Conservation (phyloP, 2,797 vertebrate species). For the Balearica regulorum region DNA sequence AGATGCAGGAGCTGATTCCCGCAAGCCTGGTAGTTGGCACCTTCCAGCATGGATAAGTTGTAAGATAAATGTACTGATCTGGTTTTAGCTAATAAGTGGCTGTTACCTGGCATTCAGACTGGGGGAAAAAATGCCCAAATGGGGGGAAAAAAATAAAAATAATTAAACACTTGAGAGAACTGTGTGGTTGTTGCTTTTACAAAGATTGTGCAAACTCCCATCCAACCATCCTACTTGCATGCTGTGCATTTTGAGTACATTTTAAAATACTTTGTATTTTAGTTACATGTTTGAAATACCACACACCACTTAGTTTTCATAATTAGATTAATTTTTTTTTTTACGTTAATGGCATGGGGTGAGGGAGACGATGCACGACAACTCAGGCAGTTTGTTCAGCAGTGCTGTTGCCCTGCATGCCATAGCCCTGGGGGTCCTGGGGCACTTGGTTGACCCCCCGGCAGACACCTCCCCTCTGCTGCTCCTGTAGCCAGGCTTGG, state of each 20-base stretch:
- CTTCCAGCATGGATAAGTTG: background rate
- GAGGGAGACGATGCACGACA: rapidly evolving
- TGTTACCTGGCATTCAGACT: background rate
- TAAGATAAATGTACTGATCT: background rate
- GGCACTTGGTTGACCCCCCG: background rate
- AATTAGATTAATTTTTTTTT: background rate
- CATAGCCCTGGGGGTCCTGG: rapidly evolving
- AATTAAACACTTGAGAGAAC: background rate
- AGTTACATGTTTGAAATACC: background rate
- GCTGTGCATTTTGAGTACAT: background rate
- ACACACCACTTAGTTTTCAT: background rate
- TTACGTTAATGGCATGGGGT: rapidly evolving
- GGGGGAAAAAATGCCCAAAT: background rate
- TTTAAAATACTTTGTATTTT: background rate
- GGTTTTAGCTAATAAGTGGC: background rate
- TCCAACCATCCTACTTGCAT: background rate
- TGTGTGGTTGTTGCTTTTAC: rapidly evolving
- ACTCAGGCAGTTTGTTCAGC: background rate
- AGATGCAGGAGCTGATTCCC: rapidly evolving
- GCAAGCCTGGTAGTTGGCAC: background rate
- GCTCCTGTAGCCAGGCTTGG: rapidly evolving
- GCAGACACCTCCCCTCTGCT: background rate
- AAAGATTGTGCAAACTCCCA: background rate
- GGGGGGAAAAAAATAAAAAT: background rate
- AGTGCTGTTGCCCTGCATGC: rapidly evolving